Evolutionary conservation across 1,140 invertebrate species (phyloP), one percentile per base, ranked within the genome.

Genomic region (Megalonaias nervosa): DNA sequence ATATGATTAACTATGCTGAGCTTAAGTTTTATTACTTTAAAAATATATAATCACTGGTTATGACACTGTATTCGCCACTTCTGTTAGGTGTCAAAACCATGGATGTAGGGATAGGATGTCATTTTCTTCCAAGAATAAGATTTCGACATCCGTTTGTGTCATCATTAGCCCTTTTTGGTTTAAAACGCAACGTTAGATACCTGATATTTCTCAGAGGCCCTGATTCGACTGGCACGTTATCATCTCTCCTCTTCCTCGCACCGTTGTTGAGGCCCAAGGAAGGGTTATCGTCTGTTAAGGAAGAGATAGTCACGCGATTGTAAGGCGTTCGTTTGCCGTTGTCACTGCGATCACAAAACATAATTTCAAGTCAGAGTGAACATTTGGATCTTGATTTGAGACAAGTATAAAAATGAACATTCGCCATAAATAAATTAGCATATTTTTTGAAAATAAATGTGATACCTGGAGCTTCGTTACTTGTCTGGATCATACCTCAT

Each of bases 171-270:
- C 64, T 19, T 16, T 66, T 6, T 2, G 14, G 2, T 4, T 6
- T 66, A 23, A 23, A 31, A 23, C 14, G 59, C 15, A 58, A 69
- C 31, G 31, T 21, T 58, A 16, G 62, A 55, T 79, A 86, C 85
- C 85, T 83, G 31, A 89, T 83, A 61, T 89, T 89, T 15, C 83
- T 75, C 15, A 89, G 81, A 15, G 86, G 83, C 1, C 88, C 88
- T 1, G 81, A 83, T 56, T 85, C 83, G 72, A 84, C 80, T 19
- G 77, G 79, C 26, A 87, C 71, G 17, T 80, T 84, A 64, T 83
- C 80, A 23, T 77, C 80, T 68, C 23, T 58, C 17, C 13, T 26
- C 21, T 1, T 19, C 21, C 15, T 23, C 31, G 19, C 65, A 48
- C 61, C 58, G 23, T 71, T 56, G 55, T 23, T 21, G 1, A 16